These are phyloP conservation scores for Apamea sordens DNA, from an alignment of 2,888 invertebrate species.

Conservation along the genomic window DNA sequence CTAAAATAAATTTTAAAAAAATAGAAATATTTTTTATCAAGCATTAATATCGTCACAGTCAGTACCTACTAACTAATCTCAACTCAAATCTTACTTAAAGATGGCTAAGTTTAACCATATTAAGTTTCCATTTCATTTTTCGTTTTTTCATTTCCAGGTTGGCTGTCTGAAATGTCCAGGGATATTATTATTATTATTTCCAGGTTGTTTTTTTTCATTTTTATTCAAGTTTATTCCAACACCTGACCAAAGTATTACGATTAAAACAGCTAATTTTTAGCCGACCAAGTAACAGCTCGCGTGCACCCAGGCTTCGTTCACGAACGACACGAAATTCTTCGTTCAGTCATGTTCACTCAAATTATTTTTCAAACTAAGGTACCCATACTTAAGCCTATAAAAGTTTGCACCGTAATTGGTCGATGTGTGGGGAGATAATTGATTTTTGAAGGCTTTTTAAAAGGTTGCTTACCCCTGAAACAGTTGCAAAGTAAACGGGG, in stretches of 20 bases:
- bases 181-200: no score
- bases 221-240: constrained; percentile 4
- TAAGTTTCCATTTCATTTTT: not conserved
- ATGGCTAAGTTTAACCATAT: not conserved
- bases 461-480: constrained; percentile 22
- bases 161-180: no score
- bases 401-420: constrained; percentile 55
- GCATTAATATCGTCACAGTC: not conserved
- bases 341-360: constrained; percentile 63
- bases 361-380: constrained; percentile 54
- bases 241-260: constrained; percentile 5
- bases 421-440: constrained; percentile 45
- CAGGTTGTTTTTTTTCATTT: no score
- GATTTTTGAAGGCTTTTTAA: constrained; percentile 32
- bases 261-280: constrained; percentile 37
- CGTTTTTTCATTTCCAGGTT: no score
- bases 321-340: constrained; percentile 58
- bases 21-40: not conserved
- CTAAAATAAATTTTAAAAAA: no score
- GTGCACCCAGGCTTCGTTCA: constrained; percentile 42
- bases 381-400: constrained; percentile 43
- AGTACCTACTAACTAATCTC: not conserved
- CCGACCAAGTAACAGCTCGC: constrained; percentile 48
- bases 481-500: not conserved
- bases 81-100: not conserved